phyloP scores from a whole-genome alignment of 2,888 invertebrate species.

The Fissipunctia ypsillon region DNA sequence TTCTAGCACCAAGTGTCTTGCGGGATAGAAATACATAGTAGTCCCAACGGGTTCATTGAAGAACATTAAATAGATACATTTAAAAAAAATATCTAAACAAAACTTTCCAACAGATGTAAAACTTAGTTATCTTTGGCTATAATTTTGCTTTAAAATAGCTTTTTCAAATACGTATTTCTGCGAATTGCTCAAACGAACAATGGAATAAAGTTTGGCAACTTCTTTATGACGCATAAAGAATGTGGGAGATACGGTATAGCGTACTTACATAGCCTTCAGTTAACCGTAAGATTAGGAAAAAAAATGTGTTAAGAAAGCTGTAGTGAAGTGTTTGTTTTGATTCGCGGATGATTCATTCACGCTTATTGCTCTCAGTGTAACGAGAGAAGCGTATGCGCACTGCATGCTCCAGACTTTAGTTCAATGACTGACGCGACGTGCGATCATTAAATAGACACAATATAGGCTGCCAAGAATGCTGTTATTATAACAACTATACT shows the following conservation, averaged over 20 bases:
- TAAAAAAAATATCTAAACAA: constrained; percentile 38
- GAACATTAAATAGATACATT: constrained; percentile 38
- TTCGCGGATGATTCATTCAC: constrained; percentile 61
- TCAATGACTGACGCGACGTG: constrained; percentile 68
- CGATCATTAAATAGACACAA: constrained; percentile 69
- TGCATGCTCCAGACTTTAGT: constrained; percentile 65
- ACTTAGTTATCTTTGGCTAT: constrained; percentile 39
- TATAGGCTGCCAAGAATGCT: constrained; percentile 67
- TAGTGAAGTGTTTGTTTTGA: constrained; percentile 59
- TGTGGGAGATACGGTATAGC: constrained; percentile 12
- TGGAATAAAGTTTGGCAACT: constrained; percentile 48
- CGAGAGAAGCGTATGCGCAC: constrained; percentile 53
- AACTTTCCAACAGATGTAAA: constrained; percentile 29
- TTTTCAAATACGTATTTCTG: constrained; percentile 41
- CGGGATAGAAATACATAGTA: constrained; percentile 13
- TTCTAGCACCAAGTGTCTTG: constrained; percentile 27
- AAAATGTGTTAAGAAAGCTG: constrained; percentile 26
- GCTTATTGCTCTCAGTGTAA: constrained; percentile 58
- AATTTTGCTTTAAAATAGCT: constrained; percentile 43
- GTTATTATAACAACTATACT: constrained; percentile 66
- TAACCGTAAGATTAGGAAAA: constrained; percentile 9
- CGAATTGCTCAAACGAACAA: constrained; percentile 48
- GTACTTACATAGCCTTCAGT: constrained; percentile 18
- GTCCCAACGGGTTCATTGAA: constrained; percentile 43
- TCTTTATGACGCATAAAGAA: constrained; percentile 45